Evolutionary conservation across 2,113 vertebrate genomes (phyloP).

Genomic region (Capreolus pygargus): DNA sequence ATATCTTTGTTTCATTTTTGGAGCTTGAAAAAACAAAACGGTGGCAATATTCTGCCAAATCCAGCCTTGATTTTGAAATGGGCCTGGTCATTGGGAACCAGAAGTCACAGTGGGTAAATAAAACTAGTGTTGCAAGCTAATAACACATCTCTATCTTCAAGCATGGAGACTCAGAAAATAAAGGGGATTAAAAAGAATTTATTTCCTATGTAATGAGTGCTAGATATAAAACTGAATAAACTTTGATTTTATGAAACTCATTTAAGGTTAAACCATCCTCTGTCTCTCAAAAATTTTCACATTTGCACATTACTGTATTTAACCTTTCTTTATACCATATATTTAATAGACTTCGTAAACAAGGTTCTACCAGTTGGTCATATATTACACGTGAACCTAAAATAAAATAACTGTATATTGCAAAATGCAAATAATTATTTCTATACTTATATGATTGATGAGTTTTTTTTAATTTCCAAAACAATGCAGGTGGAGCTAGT

Average conservation of each 20-base stretch:
- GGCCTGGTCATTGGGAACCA: neutral
- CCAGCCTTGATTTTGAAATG: neutral
- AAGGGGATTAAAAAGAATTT: too few relatives aligned
- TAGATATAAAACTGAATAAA: neutral
- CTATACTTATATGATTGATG: neutral
- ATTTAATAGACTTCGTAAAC: neutral
- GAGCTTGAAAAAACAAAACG: neutral
- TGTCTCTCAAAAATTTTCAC: neutral
- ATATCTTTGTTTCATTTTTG: neutral
- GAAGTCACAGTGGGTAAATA: neutral
- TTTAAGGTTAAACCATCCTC: neutral
- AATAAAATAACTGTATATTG: neutral
- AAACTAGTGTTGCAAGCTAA: neutral
- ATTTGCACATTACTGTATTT: neutral
- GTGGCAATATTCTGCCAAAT: neutral
- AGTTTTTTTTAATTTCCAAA: neutral
- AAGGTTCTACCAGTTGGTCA: neutral
- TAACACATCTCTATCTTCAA: neutral
- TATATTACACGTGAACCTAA: neutral
- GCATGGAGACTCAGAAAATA: neutral
- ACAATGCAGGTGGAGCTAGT: neutral
- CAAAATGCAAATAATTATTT: neutral
- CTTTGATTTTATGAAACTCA: neutral
- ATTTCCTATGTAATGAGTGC: neutral
- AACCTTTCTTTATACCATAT: neutral